Base-by-base conservation (phyloP, 2,888 invertebrate species). In the Drosophila anceps region DNA sequence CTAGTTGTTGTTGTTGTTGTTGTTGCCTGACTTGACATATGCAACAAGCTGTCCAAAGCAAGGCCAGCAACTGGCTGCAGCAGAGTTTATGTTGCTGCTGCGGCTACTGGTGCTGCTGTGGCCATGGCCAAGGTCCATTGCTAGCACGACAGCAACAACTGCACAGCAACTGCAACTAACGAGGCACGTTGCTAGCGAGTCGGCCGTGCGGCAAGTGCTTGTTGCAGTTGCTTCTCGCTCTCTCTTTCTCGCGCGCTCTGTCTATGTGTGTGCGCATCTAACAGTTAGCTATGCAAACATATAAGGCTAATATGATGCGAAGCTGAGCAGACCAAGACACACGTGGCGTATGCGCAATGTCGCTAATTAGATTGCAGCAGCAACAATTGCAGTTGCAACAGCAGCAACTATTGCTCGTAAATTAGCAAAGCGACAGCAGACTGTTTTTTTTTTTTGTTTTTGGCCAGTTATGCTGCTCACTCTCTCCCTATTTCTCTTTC, bases 141-240 rank as follows among this genome's bases (percentile, higher is more conserved):
- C 79, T 61, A 43, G 67, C 69, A 63, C 66, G 66, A 68, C 76
- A 82, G 51, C 84, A 73, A 55, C 76, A 33, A 50, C 58, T 44
- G 65, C 76, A 53, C 37, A 37, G 58, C 50, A 61, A 43, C 43
- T 24, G 50, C 70, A 70, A 27, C 79, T 69, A 84, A 84, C 82
- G 83, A 77, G 74, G 84, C 86, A 84, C 81, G 86, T 79, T 85
- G 86, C 75, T 50, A 53, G 59, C 57, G 60, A 62, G 61, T 63
- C 81, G 85, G 69, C 86, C 84, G 84, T 84, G 84, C 88, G 88
- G 88, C 86, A 88, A 79, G 63, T 64, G 69, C 71, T 37, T 41
- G 48, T 18, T 27, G 48, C 13, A 12, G n/a, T 13, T 55, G 48
- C 20, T 18, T 24, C 44, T 41, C 18, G 18, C 18, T 41, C 4